Conservation (phyloP, 2,888 invertebrate species). For the Drosophila melanosoma region DNA sequence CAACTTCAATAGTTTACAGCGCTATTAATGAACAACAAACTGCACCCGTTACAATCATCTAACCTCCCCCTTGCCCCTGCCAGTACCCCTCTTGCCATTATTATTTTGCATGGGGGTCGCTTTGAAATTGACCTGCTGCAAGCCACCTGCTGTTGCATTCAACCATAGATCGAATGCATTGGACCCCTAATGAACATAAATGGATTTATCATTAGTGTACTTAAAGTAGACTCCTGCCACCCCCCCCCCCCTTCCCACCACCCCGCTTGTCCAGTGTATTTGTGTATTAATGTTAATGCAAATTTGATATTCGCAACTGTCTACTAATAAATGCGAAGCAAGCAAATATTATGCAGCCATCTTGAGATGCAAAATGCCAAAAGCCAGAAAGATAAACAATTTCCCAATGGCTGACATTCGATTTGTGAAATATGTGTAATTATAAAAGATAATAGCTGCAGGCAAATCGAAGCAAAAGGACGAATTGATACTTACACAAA, state of each 20-base stretch:
- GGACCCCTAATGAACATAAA: slow-evolving; percentile 56
- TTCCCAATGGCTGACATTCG: slow-evolving; percentile 9
- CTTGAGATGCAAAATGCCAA: slow-evolving; percentile 22
- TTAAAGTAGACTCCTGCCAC: slow-evolving; percentile 3
- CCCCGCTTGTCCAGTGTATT: neutral
- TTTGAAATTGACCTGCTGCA: slow-evolving; percentile 17
- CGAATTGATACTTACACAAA: slow-evolving; percentile 11
- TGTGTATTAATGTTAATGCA: slow-evolving; percentile 56
- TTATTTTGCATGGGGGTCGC: slow-evolving; percentile 2
- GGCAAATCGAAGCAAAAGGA: slow-evolving; percentile 4
- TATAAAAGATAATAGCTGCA: slow-evolving; percentile 28
- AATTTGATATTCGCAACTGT: slow-evolving; percentile 57
- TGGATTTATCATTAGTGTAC: slow-evolving; percentile 54
- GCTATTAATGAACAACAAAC: slow-evolving; percentile 73
- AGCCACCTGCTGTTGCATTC: slow-evolving; percentile 23
- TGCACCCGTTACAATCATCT: slow-evolving; percentile 34
- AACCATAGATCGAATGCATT: slow-evolving; percentile 34
- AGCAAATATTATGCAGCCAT: slow-evolving; percentile 41
- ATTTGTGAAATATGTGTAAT: slow-evolving; percentile 29
- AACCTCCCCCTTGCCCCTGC: neutral
- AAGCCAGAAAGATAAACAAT: slow-evolving; percentile 17
- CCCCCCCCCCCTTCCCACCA: neutral
- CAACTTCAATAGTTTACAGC: slow-evolving; percentile 52
- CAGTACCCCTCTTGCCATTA: slow-evolving; percentile 55
- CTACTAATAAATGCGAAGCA: slow-evolving; percentile 44